Conservation (phyloP, 2,888 invertebrate genomes). For the Trichopoda pennipes region DNA sequence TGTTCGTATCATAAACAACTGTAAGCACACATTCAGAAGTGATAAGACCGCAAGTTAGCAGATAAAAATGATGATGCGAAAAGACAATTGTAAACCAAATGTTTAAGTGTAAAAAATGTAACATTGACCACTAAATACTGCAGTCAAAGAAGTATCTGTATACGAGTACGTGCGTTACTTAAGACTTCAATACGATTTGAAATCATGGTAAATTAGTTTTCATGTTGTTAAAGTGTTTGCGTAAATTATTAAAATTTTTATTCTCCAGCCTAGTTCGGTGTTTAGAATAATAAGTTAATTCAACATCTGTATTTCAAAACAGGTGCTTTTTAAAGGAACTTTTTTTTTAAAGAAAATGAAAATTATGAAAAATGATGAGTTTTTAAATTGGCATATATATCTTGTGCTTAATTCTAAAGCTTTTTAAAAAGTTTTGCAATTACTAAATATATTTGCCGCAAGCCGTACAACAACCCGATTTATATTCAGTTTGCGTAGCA, state of each 20-base stretch:
- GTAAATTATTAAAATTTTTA: not conserved
- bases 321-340: not conserved
- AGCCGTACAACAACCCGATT: no score
- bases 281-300: conserved; percentile 21
- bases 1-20: conserved; percentile 61
- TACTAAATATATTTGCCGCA: no score
- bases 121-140: conserved; percentile 46
- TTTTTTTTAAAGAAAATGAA: no score
- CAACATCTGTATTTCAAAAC: conserved; percentile 5
- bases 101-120: conserved; percentile 53
- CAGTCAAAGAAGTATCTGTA: not conserved
- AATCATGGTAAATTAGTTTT: not conserved
- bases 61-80: conserved; percentile 52
- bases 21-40: conserved; percentile 61
- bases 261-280: not conserved
- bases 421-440: no score
- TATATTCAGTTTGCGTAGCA: no score
- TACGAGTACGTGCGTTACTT: not conserved
- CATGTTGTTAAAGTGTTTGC: not conserved
- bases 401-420: no score
- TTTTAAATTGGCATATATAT: no score
- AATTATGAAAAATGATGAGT: no score
- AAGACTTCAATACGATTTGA: not conserved
- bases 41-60: conserved; percentile 54
- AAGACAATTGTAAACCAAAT: conserved; percentile 64